Evolutionary conservation across 2,888 invertebrate species (phyloP), one percentile per base, ranked within the genome.

Genomic region (Drosophila nigricruria): DNA sequence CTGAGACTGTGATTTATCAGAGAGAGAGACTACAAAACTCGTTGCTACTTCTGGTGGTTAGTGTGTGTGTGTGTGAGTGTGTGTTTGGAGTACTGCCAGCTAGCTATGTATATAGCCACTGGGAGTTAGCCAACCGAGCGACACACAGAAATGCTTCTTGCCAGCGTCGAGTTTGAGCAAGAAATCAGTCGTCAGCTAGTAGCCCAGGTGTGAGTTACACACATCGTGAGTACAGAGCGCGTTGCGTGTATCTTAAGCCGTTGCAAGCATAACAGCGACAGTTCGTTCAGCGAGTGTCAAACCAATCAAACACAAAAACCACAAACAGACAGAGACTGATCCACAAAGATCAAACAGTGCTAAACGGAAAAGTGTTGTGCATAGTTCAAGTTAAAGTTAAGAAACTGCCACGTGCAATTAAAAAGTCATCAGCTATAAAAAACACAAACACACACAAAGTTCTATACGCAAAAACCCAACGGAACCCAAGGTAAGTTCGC

Each of bases 131-230:
- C 70, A 71, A 71, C 77, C 70, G 74, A 82, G 70, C 70, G 74
- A 71, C 72, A 73, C 82, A 82, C 79, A 73, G 73, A 87, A 87
- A 91, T 88, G 91, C 92, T 91, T 91, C 91, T 90, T 92, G 88
- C 88, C 89, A 87, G 84, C 83, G 77, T 79, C 83, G 81, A 81
- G 77, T 86, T 84, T 82, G 84, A 88, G 86, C 79, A 78, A 88
- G 82, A 89, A 90, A 83, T 92, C 91, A 91, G 91, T 91, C 92
- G 91, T 87, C 90, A 87, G 90, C 89, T 86, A 90, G 91, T 90
- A 86, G 91, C 87, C 89, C 91, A 91, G 87, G 91, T 89, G 91
- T 89, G 82, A 88, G 86, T 89, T 90, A 91, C 91, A 89, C 78
- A 80, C 78, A 80, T 78, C 79, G 73, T 73, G 70, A 78, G 80